phyloP scores from a whole-genome alignment of 1,140 invertebrate genomes.

The Sitophilus oryzae region DNA sequence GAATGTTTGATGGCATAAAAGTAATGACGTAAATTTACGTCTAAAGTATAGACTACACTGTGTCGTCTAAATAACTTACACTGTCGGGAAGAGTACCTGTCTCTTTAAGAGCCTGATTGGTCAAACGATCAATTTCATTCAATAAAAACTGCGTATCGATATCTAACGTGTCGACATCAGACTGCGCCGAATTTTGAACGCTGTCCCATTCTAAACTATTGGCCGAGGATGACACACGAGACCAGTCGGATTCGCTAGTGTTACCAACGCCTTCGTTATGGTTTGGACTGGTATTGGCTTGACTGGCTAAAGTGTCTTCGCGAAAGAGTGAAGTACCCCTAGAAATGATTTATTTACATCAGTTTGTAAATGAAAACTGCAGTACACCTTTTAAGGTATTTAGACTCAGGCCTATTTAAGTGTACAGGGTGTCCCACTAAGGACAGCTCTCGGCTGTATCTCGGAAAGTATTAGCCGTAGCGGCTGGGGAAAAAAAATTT shows the following conservation, averaged over 20 bases:
- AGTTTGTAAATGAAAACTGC: neutral
- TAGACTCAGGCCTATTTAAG: too few relatives aligned
- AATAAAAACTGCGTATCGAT: conserved; percentile 50
- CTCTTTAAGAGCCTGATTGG: conserved; percentile 48
- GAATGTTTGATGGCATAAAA: too few relatives aligned
- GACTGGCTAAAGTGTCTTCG: conserved; percentile 10
- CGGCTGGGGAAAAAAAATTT: too few relatives aligned
- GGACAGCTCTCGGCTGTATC: too few relatives aligned
- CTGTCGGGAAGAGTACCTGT: conserved; percentile 38
- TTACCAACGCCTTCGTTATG: conserved; percentile 14
- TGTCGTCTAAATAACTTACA: conserved; percentile 17
- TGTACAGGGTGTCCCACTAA: too few relatives aligned
- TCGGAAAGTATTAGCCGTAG: too few relatives aligned
- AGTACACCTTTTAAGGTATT: too few relatives aligned
- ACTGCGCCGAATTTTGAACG: conserved; percentile 44
- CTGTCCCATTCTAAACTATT: conserved; percentile 55
- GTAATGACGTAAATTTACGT: too few relatives aligned
- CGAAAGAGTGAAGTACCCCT: conserved; percentile 21
- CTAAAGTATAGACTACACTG: conserved; percentile 13
- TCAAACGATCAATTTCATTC: conserved; percentile 51
- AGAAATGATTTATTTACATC: neutral
- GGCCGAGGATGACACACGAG: conserved; percentile 49
- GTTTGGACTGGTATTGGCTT: neutral
- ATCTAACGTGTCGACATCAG: conserved; percentile 45
- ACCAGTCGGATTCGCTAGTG: conserved; percentile 46